Evolutionary conservation across 2,888 invertebrate genomes (phyloP).

Genomic region (Harpagoxenus sublaevis): DNA sequence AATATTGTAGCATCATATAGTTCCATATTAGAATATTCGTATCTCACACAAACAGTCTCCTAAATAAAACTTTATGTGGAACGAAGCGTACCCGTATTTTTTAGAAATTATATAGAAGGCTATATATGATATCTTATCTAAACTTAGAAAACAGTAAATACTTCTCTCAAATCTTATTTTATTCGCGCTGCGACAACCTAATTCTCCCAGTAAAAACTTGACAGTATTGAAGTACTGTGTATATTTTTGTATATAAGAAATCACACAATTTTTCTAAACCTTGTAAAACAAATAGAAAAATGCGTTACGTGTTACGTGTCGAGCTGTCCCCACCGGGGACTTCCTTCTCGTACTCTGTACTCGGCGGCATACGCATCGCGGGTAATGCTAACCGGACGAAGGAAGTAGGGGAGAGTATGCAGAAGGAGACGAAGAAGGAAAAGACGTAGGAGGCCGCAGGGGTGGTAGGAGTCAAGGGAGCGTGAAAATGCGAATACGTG

Average conservation of each 20-base stretch:
- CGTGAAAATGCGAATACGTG: slow-evolving; percentile 42
- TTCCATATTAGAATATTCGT: background rate
- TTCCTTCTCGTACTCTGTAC: slow-evolving; percentile 62
- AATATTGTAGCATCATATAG: background rate
- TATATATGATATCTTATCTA: background rate
- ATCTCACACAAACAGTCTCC: background rate
- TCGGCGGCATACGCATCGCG: slow-evolving; percentile 68
- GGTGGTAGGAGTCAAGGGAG: slow-evolving; percentile 15
- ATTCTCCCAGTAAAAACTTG: background rate
- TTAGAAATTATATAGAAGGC: background rate
- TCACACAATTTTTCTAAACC: background rate
- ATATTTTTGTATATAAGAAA: background rate
- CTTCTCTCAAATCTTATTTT: background rate
- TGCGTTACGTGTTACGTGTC: background rate
- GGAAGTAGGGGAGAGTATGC: slow-evolving; percentile 43
- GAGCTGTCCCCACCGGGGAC: background rate
- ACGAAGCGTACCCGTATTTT: background rate
- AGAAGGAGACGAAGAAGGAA: slow-evolving; percentile 16
- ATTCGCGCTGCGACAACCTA: background rate
- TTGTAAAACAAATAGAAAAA: background rate
- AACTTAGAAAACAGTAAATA: background rate
- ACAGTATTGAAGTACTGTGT: background rate
- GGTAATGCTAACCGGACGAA: slow-evolving; percentile 71
- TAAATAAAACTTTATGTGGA: background rate
- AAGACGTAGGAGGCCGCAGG: background rate